Percentiles rank a stretch among this genome's conserved stretches.
Evolutionary conservation across 2,113 vertebrate species (phyloP).

Genomic region (Athene cunicularia): DNA sequence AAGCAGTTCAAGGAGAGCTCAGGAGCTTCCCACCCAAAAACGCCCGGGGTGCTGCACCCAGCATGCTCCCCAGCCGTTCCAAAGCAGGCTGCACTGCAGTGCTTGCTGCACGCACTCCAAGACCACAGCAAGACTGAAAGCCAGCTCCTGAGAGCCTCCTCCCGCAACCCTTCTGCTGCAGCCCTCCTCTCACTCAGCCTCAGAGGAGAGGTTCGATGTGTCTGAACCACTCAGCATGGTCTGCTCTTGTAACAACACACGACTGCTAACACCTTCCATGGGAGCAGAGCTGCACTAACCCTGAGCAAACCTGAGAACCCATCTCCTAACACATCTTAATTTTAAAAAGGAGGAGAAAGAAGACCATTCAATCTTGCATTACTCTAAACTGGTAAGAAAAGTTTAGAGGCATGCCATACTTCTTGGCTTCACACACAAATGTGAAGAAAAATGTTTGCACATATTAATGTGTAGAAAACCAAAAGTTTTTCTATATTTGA

Average conservation of each 20-base stretch:
- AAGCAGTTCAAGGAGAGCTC: not conserved
- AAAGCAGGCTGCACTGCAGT: not conserved
- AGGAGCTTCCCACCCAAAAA: not conserved
- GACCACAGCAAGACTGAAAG: not conserved
- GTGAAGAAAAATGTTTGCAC: not conserved
- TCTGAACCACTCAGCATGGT: fast-evolving
- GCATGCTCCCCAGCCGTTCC: fast-evolving
- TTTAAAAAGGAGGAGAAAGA: not conserved
- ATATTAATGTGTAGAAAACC: not conserved
- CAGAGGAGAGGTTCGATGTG: not conserved
- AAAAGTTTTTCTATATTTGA: not conserved
- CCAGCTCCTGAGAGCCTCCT: not conserved
- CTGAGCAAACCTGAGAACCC: not conserved
- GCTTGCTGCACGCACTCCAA: fast-evolving
- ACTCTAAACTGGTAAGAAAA: not conserved
- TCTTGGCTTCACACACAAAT: not conserved
- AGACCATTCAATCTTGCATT: not conserved
- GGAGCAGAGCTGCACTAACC: fast-evolving
- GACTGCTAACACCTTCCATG: fast-evolving
- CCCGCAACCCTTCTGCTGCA: not conserved
- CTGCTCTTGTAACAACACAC: fast-evolving
- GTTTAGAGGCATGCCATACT: not conserved
- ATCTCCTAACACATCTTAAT: not conserved
- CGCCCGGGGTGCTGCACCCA: fast-evolving
- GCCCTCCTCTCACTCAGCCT: not conserved